Base-by-base conservation (phyloP, 2,797 vertebrate species). In the Smutsia gigantea region DNA sequence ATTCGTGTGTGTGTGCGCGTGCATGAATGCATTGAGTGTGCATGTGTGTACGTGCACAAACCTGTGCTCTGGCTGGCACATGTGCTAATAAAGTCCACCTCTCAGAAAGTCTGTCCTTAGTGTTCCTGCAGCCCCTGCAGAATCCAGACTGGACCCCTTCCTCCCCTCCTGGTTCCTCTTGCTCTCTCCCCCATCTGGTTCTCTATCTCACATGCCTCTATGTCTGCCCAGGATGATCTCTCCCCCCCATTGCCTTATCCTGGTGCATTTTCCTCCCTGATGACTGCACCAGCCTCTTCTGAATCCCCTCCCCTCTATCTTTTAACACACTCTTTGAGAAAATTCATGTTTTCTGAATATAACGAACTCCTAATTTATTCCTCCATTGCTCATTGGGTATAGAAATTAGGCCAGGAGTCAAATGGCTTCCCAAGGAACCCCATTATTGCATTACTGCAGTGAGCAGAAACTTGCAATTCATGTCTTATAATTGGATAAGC, bases 401-500 rank as follows among this genome's bases (percentile, higher is more conserved):
- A 78, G 68, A 87, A 83, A 72, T 87, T 51, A 66, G 53, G 92
- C 31, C 29, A 37, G 85, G 69, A 84, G 42, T 84, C 71, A 83
- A 81, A 57, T 64, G 27, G 59, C 49, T 87, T 94, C 51, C 59
- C 3, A 18, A 71, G n/a, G 37, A 86, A 34, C 21, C 64, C 34
- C 49, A 72, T 77, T 53, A 77, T n/a, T 59, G 31, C 31, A 87
- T 77, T 69, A 49, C 17, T 75, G 64, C 63, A 82, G 78, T 87
- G 49, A 81, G 21, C 15, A 31, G 78, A 91, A 87, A 71, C 68
- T 94, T 88, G 72, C 34, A 84, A 84, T 92, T 84, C 39, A 55
- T 19, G 15, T 79, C n/a, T 89, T 71, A 37, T 87, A 85, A 92
- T 89, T 90, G 81, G 69, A 68, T 61, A 57, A 96, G 42, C 66